phyloP scores from a whole-genome alignment of 2,113 vertebrate genomes.

The Callionymus lyra region DNA sequence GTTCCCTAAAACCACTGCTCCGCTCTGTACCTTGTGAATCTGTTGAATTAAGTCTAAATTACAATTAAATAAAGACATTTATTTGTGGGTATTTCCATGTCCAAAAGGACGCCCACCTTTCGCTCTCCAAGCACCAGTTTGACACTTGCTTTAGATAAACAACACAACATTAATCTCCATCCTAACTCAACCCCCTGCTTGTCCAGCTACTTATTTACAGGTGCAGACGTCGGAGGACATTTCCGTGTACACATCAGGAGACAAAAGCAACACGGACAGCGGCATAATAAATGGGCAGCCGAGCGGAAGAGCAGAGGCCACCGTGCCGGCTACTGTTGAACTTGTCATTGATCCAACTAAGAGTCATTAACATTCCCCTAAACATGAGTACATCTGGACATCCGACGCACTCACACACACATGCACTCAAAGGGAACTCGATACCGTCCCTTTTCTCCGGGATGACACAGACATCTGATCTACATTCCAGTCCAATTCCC shows the following conservation, averaged over 20 bases:
- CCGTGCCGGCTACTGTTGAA: constrained; percentile 11
- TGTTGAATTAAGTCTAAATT: no score
- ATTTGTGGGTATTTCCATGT: no score
- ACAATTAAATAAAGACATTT: no score
- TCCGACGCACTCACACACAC: constrained; percentile 17
- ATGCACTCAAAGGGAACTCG: constrained; percentile 34
- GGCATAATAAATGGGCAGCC: constrained; percentile 9
- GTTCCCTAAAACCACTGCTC: no score
- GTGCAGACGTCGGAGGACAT: constrained; percentile 1
- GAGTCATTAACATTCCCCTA: constrained; percentile 43
- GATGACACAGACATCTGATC: constrained; percentile 56
- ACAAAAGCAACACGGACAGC: constrained; percentile 13
- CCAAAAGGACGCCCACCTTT: no score
- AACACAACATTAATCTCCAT: no score
- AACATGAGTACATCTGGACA: constrained; percentile 38
- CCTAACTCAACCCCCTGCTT: constrained; percentile 6
- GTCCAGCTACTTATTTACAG: constrained; percentile 24
- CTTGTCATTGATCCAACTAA: constrained; percentile 32
- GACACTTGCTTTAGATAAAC: no score
- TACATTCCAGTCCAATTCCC: constrained; percentile 47
- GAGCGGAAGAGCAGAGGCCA: constrained; percentile 1
- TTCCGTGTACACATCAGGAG: constrained; percentile 10
- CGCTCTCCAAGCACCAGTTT: no score
- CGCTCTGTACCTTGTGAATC: no score
- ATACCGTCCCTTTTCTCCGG: constrained; percentile 51